Evolutionary conservation across 2,888 invertebrate genomes (phyloP).

Genomic region (Diaprepes abbreviatus): DNA sequence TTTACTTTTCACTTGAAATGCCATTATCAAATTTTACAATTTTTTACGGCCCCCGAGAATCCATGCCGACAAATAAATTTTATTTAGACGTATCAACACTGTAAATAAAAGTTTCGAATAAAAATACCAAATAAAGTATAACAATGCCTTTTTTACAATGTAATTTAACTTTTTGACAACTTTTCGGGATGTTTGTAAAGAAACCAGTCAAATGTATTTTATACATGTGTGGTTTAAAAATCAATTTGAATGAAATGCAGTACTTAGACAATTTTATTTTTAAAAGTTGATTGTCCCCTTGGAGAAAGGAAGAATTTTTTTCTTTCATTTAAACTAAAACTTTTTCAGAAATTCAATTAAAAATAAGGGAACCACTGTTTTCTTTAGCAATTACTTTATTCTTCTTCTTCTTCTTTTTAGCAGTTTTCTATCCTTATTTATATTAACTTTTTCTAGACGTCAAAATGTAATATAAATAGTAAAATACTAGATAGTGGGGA

Average conservation of each 20-base stretch:
- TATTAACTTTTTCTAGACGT: too few relatives aligned
- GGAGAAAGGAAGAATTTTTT: too few relatives aligned
- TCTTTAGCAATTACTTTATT: too few relatives aligned
- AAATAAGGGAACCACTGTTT: too few relatives aligned
- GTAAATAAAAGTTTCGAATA: not conserved
- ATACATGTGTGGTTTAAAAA: not conserved
- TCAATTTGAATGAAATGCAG: not conserved
- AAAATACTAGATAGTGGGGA: too few relatives aligned
- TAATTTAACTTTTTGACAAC: not conserved
- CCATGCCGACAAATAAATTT: slow-evolving; percentile 2
- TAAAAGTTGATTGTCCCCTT: not conserved
- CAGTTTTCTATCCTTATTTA: too few relatives aligned
- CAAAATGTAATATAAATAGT: too few relatives aligned
- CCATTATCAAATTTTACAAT: too few relatives aligned
- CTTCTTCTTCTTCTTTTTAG: too few relatives aligned
- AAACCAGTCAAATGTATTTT: not conserved
- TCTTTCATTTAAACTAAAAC: too few relatives aligned
- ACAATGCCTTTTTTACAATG: not conserved
- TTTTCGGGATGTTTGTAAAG: not conserved
- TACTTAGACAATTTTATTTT: not conserved
- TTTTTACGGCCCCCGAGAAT: not conserved
- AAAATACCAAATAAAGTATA: not conserved
- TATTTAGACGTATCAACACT: not conserved
- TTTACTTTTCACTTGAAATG: too few relatives aligned
- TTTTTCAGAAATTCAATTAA: too few relatives aligned